Conservation (phyloP, 1,140 invertebrate species). For the Drepana arcuata region DNA sequence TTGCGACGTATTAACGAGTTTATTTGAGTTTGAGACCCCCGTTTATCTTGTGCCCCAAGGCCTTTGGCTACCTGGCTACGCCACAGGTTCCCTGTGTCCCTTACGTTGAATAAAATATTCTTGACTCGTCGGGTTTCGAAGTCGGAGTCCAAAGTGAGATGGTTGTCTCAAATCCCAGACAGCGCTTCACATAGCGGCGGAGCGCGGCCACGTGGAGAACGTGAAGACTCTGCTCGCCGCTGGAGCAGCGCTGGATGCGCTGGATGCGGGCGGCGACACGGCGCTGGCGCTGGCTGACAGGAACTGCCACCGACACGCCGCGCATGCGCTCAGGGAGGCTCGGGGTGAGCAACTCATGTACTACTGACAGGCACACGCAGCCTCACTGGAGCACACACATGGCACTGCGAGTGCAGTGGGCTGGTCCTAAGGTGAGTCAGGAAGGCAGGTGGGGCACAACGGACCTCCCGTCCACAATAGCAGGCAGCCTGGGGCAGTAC, state of each 20-base stretch:
- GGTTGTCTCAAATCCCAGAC: conserved; percentile 72
- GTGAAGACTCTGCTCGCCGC: conserved; percentile 78
- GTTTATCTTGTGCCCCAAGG: no score
- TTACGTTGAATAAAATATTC: not conserved
- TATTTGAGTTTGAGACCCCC: no score
- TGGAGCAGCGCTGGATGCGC: conserved; percentile 77
- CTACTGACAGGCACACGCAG: no score
- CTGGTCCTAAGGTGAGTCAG: no score
- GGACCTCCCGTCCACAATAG: no score
- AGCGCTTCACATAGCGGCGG: conserved; percentile 85
- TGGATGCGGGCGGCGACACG: conserved; percentile 79
- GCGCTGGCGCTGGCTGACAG: conserved; percentile 84
- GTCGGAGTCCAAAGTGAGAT: not conserved
- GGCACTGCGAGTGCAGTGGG: no score
- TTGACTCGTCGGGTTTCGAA: not conserved
- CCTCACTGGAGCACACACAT: no score
- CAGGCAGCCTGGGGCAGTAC: no score
- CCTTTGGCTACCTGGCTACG: no score
- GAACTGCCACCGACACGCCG: conserved; percentile 78
- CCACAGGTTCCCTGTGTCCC: no score
- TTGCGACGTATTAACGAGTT: no score
- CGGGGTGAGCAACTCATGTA: conserved; percentile 71
- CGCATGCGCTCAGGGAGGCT: conserved; percentile 78
- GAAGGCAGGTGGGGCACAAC: no score
- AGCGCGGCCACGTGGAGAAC: conserved; percentile 84